Evolutionary conservation across 2,888 invertebrate species (phyloP), one percentile per base, ranked within the genome.

Genomic region (Orthonychiurus folsomi): DNA sequence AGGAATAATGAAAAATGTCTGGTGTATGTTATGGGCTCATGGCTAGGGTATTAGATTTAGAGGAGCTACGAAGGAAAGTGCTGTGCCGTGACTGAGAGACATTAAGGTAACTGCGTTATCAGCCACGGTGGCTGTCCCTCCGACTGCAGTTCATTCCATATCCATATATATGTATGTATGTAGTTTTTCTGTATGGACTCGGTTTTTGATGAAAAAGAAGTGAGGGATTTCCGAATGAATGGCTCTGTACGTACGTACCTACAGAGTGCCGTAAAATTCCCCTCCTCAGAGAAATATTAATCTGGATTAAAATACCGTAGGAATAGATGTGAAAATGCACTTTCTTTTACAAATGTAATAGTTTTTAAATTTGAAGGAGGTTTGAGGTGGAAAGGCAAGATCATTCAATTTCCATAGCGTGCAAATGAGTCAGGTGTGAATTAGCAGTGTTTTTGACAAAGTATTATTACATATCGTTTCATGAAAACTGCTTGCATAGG

Each of bases 11-110:
- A 37, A 37, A 37, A 37, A 37, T 37, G 37, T 37, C 5, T 9
- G 9, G 37, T 37, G 37, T 5, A 37, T 9, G 37, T 5, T 37
- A 37, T 5, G 37, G 15, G 15, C 5, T 5, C 15, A 37, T 15
- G 37, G 37, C 9, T 37, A 15, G 9, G 37, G 37, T 37, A n/a
- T n/a, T n/a, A 37, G 37, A 37, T 37, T 37, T 37, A 37, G 37
- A 37, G 37, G 9, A 37, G 15, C n/a, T 21, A 15, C 20, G 55
- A 56, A 63, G 52, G 58, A 57, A 52, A 63, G 15, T 5, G 58
- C 61, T 60, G 61, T 66, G 64, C 65, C 68, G 68, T 68, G 68
- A 68, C 68, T 68, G 63, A 62, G 65, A 54, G 54, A 54, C 54
- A 54, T 54, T 54, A 12, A 48, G 50, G 12, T 27, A 26, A 56